Evolutionary conservation across 1,140 invertebrate genomes (phyloP).

Genomic region (Hesperophylax magnus): DNA sequence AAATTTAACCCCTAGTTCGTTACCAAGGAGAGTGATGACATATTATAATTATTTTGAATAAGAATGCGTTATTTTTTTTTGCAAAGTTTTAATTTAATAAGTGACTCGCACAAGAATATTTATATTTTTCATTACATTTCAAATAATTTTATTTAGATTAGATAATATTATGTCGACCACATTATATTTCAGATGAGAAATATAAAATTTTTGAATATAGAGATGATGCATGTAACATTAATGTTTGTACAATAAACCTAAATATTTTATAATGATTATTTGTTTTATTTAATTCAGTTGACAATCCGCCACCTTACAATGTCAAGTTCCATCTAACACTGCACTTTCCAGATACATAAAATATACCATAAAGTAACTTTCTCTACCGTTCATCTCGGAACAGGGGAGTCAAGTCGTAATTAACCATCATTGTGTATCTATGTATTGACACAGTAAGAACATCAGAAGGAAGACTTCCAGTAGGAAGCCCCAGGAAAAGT

Average conservation of each 20-base stretch:
- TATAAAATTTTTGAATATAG: slow-evolving; percentile 12
- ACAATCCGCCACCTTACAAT: neutral
- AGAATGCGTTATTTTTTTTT: neutral
- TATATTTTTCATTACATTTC: slow-evolving; percentile 13
- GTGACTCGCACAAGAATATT: slow-evolving; percentile 1
- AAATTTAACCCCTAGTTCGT: neutral
- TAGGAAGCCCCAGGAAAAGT: too few relatives aligned
- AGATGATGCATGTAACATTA: slow-evolving; percentile 29
- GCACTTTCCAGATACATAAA: too few relatives aligned
- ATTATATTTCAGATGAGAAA: slow-evolving; percentile 30
- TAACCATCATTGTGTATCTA: too few relatives aligned
- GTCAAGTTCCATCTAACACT: too few relatives aligned
- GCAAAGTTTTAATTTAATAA: slow-evolving; percentile 10
- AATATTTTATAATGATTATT: slow-evolving; percentile 14
- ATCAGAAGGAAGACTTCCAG: too few relatives aligned
- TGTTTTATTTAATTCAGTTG: slow-evolving; percentile 7
- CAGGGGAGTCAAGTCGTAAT: too few relatives aligned
- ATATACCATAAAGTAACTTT: too few relatives aligned
- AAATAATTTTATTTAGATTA: slow-evolving; percentile 32
- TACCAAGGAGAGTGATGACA: neutral
- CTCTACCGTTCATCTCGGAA: too few relatives aligned
- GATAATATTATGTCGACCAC: slow-evolving; percentile 27
- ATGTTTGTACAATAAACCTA: slow-evolving; percentile 39
- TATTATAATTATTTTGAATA: neutral
- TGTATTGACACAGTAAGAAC: too few relatives aligned